A percentile compares a stretch with the other conserved stretches of the same genome.
These are phyloP conservation scores for Tetragnatha montana DNA, from an alignment of 2,888 invertebrate species.

Conservation along the genomic window DNA sequence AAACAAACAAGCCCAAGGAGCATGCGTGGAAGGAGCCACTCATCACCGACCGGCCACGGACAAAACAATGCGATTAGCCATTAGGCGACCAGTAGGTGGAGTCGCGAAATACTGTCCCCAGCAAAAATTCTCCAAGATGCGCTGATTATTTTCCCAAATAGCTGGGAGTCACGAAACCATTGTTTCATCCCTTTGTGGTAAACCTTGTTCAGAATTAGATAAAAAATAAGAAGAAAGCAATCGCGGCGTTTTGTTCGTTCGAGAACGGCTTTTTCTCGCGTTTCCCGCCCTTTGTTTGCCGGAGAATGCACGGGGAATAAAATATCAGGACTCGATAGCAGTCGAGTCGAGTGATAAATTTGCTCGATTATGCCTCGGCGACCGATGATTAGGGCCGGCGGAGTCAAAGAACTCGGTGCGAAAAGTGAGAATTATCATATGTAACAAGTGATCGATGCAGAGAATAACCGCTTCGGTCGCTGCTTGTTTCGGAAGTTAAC, in stretches of 20 bases:
- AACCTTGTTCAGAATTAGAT: slow-evolving; percentile 41
- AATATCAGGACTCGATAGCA: slow-evolving; percentile 50
- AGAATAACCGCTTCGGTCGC: not conserved
- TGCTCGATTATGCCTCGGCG: slow-evolving; percentile 35
- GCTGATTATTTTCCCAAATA: slow-evolving; percentile 67
- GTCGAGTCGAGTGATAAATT: slow-evolving; percentile 38
- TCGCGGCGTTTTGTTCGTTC: slow-evolving; percentile 27
- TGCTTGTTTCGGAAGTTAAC: not conserved
- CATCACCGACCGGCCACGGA: slow-evolving; percentile 9
- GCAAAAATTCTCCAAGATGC: slow-evolving; percentile 51
- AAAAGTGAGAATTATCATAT: slow-evolving; percentile 23
- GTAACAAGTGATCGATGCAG: slow-evolving; percentile 29
- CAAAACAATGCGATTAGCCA: slow-evolving; percentile 49
- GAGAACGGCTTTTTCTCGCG: slow-evolving; percentile 49
- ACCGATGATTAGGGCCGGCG: slow-evolving; percentile 31
- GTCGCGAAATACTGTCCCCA: slow-evolving; percentile 53
- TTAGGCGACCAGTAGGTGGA: slow-evolving; percentile 20
- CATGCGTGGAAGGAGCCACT: slow-evolving; percentile 1
- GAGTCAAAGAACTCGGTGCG: slow-evolving; percentile 60
- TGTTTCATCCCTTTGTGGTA: slow-evolving; percentile 48
- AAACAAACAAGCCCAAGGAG: slow-evolving; percentile 29
- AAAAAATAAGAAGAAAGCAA: slow-evolving; percentile 23
- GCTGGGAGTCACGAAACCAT: slow-evolving; percentile 61
- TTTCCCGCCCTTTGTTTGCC: slow-evolving; percentile 54
- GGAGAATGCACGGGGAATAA: slow-evolving; percentile 42